Percentiles rank a stretch among this genome's conserved stretches.
Evolutionary conservation across 2,113 vertebrate genomes (phyloP).

Genomic region (Cichladusa arquata): DNA sequence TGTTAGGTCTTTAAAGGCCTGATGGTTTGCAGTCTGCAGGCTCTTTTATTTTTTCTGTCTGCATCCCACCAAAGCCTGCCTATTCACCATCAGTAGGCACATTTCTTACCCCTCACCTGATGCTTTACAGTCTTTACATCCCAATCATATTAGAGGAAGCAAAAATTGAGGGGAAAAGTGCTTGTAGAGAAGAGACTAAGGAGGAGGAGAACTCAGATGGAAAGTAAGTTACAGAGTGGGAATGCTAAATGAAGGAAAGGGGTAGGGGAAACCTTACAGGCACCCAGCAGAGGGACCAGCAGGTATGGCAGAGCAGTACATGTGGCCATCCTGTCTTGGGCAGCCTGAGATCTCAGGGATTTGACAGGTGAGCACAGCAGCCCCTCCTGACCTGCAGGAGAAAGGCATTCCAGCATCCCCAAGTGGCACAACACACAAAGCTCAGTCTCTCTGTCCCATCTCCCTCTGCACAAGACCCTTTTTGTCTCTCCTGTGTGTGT

Average conservation of each 20-base stretch:
- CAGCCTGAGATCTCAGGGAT: not conserved
- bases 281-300: not conserved
- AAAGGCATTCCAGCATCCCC: not conserved
- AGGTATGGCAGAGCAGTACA: not conserved
- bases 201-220: not conserved
- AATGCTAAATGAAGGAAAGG: not conserved
- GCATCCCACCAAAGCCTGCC: not conserved
- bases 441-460: not conserved
- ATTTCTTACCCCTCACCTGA: not conserved
- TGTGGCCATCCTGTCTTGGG: accelerated
- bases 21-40: not conserved
- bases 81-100: not conserved
- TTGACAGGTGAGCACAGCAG: not conserved
- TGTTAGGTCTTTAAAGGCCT: not conserved
- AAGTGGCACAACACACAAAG: accelerated
- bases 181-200: not conserved
- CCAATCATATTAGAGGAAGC: not conserved
- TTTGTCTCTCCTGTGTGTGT: not conserved
- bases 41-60: not conserved
- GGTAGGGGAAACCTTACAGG: not conserved
- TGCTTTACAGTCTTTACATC: not conserved
- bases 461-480: not conserved
- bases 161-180: not conserved
- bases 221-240: not conserved
- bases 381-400: not conserved